Base-by-base conservation (phyloP, 2,888 invertebrate genomes). In the Apamea anceps region DNA sequence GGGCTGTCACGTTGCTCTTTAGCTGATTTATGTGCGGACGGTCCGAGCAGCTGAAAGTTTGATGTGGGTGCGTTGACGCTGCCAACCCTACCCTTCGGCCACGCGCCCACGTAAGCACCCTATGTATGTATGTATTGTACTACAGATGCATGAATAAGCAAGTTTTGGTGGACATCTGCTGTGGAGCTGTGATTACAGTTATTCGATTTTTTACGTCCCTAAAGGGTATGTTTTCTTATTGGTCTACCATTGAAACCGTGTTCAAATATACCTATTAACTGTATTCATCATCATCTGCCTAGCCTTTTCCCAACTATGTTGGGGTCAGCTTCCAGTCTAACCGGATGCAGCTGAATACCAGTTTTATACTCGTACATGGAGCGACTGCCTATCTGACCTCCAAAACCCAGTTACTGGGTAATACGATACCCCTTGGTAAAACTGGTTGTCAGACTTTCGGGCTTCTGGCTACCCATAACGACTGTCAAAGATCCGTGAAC, bases 31-130 rank as follows among this genome's bases (percentile, higher is more conserved):
- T 93, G 94, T 90, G 92, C 91, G 92, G 57, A 60, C 57, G 92
- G 90, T 90, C 70, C 85, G 91, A 91, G 92, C 95, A 95, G 95
- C 95, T 96, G 95, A 95, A 95, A 95, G 87, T 95, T 95, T 95
- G 95, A 95, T 93, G 94, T 94, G 95, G 95, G 95, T 95, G 91
- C 91, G 92, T 91, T 92, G 94, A 83, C 84, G 84, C 67, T 80
- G 72, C 75, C 72, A 87, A 91, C 92, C 87, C 87, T 85, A 87
- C 80, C 85, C 81, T 51, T 75, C 67, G 78, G 78, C 76, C 66
- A 78, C 72, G 77, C 85, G 62, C 74, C 82, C 75, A 81, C 68
- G 73, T 80, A 63, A 74, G 77, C 76, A 79, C 85, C 80, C 85
- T 81, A 78, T 63, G 37, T 77, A 72, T 72, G 32, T 70, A 54